Conservation (phyloP, 2,113 vertebrate genomes). For the Tyto alba region DNA sequence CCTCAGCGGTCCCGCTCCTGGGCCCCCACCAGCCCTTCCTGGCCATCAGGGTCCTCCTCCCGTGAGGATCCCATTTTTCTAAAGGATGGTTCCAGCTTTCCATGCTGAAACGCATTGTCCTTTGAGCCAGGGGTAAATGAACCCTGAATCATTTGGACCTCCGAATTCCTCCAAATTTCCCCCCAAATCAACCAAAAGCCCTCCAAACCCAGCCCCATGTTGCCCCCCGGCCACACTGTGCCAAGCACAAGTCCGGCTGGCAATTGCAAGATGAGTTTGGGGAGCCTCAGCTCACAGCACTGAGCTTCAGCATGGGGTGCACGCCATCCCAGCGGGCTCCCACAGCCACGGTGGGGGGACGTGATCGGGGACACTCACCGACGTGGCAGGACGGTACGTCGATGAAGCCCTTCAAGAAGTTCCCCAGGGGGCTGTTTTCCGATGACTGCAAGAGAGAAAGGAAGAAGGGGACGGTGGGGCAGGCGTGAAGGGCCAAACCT, state of each 20-base stretch:
- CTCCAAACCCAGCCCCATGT: rapidly evolving
- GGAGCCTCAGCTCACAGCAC: neutral
- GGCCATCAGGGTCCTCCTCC: neutral
- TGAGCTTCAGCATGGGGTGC: neutral
- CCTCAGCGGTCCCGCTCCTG: constrained; percentile 3
- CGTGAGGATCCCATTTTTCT: neutral
- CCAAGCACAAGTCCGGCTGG: neutral
- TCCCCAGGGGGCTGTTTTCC: constrained; percentile 95
- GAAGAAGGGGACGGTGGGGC: neutral
- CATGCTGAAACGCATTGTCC: neutral
- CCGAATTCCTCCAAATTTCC: neutral
- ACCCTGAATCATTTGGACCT: neutral
- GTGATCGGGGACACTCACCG: constrained; percentile 72
- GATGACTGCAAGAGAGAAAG: constrained; percentile 72
- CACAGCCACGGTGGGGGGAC: rapidly evolving
- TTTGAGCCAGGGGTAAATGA: neutral
- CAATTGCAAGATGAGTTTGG: neutral
- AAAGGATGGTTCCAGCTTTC: neutral
- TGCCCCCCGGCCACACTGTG: neutral
- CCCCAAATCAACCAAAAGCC: neutral
- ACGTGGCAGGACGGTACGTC: constrained; percentile 97
- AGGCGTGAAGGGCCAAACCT: rapidly evolving
- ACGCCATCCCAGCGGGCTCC: rapidly evolving
- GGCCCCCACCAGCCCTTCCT: neutral
- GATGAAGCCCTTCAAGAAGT: constrained; percentile 91